Base-by-base conservation (phyloP, 2,113 vertebrate genomes). In the Illadopsis cleaveri region DNA sequence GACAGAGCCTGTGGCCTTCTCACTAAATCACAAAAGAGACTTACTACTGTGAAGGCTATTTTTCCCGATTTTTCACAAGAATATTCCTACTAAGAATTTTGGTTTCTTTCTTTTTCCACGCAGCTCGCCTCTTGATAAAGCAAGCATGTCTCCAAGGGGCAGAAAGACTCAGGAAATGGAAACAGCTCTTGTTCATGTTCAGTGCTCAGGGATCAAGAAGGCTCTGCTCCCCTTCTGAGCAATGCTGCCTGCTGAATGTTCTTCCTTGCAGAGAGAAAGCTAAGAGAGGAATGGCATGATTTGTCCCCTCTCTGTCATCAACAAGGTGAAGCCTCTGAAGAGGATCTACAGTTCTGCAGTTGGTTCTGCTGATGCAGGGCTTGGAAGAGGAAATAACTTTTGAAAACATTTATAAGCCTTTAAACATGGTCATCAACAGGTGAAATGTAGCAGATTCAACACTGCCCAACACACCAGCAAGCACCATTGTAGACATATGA, bases 1-100 rank as follows among this genome's bases (percentile, higher is more conserved):
- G 92, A 94, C 72, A 86, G 79, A 84, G 54, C 91, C 84, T 54
- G 57, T 85, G 69, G 90, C 38, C 48, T 82, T 89, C 83, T 92
- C 66, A 78, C 86, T 92, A 71, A 66, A 84, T 89, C 69, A 83
- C 53, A 69, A 70, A 75, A 68, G 40, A 71, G 17, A 33, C 23
- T 69, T 94, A 42, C 42, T 66, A 30, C 57, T 65, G 38, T 75
- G 89, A 86, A 82, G n/a, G 15, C 5, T 69, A 18, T 65, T 93
- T 87, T 65, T 3, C 25, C 27, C 17, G 45, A 10, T 50, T 95
- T 88, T 72, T 86, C 65, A 78, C 84, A 93, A 37, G 33, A 89
- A 22, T 20, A 16, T 58, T 71, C 35, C 61, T 76, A 40, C 33
- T 48, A 66, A 56, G 60, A 78, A 68, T 56, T 89, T 38, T 92